These are phyloP conservation scores for Andrena cerasifolii DNA, from an alignment of 1,140 invertebrate species.

Conservation along the genomic window DNA sequence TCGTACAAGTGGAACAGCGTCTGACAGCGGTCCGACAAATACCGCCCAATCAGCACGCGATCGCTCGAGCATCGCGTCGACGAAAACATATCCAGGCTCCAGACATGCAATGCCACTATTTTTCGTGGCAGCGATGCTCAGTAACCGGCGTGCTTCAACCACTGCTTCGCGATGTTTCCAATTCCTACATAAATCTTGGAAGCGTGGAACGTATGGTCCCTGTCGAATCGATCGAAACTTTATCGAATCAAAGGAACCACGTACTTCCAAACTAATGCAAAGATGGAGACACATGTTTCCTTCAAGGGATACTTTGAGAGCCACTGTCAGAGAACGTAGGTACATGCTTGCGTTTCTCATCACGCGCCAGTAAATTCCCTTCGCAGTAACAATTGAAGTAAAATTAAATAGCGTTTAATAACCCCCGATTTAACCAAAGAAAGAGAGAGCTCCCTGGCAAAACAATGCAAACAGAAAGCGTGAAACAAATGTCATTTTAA, in stretches of 20 bases:
- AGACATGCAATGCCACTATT: slow-evolving; percentile 44
- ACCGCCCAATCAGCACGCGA: slow-evolving; percentile 57
- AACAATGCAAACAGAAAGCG: no score
- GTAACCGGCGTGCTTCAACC: background rate
- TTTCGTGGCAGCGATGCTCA: background rate
- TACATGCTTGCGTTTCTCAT: background rate
- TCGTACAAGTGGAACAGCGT: slow-evolving; percentile 45
- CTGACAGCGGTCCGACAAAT: slow-evolving; percentile 53
- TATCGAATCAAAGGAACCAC: background rate
- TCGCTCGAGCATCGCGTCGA: slow-evolving; percentile 48
- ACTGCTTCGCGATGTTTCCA: background rate
- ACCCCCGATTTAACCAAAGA: no score
- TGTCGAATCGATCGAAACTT: background rate
- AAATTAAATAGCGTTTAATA: background rate
- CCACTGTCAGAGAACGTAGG: background rate
- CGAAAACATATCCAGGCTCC: slow-evolving; percentile 45
- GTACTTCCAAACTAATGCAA: background rate
- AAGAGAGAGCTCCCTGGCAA: no score
- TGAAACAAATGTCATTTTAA: no score
- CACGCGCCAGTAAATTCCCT: background rate
- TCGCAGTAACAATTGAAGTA: background rate
- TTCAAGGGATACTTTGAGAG: background rate
- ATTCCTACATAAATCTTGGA: background rate
- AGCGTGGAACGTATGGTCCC: background rate
- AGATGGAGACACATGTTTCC: background rate